These are phyloP conservation scores for Pipra filicauda DNA, from an alignment of 2,113 vertebrate genomes.

Conservation along the genomic window DNA sequence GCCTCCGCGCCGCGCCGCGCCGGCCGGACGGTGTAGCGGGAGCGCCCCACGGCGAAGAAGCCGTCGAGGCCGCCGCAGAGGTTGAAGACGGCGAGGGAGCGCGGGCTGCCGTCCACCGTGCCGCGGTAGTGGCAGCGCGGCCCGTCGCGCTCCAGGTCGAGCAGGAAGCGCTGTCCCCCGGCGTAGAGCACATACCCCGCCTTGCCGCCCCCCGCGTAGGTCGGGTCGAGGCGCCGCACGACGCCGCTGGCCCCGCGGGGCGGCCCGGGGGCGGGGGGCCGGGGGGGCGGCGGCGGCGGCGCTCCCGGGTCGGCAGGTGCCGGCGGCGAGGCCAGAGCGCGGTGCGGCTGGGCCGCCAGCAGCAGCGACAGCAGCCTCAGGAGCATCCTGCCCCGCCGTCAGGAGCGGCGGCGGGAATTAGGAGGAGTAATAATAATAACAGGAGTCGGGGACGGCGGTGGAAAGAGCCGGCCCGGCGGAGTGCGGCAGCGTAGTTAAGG, in stretches of 20 bases:
- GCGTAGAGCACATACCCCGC: constrained; percentile 89
- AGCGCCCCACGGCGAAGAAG: constrained; percentile 85
- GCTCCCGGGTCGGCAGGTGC: constrained; percentile 62
- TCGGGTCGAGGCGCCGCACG: constrained; percentile 84
- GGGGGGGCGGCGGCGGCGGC: background rate
- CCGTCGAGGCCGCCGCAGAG: constrained; percentile 88
- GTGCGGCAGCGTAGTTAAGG: background rate
- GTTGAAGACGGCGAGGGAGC: constrained; percentile 88
- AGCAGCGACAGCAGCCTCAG: constrained; percentile 62
- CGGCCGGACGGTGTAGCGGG: constrained; percentile 85
- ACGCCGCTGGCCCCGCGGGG: constrained; percentile 67
- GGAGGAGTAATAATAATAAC: background rate
- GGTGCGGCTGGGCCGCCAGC: constrained; percentile 48
- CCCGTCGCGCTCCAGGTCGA: constrained; percentile 50
- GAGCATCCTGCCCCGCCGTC: constrained; percentile 62
- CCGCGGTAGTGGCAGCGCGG: constrained; percentile 86
- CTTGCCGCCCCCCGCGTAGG: constrained; percentile 88
- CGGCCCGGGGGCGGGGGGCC: background rate
- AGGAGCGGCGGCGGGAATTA: background rate
- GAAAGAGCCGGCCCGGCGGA: background rate
- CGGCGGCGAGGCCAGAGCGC: background rate
- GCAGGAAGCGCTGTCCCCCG: constrained; percentile 83
- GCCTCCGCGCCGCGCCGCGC: constrained; percentile 59
- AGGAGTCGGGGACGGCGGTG: constrained; percentile 12
- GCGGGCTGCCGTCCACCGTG: constrained; percentile 85